phyloP scores from a whole-genome alignment of 2,888 invertebrate species.

The Acleris cristana region DNA sequence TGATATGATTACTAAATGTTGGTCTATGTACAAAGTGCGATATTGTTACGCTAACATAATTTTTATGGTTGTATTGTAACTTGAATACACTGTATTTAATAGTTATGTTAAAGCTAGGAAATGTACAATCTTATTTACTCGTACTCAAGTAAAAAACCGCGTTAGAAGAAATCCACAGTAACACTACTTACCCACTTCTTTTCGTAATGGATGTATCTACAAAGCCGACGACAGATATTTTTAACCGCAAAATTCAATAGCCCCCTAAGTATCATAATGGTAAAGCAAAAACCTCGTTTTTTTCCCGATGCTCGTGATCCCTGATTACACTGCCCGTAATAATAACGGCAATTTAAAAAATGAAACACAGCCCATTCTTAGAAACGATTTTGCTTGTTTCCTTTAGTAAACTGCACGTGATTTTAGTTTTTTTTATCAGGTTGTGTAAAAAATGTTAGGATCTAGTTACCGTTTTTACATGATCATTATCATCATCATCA shows the following conservation, averaged over 20 bases:
- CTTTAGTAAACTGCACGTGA: slow-evolving; percentile 54
- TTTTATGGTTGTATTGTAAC: too few relatives aligned
- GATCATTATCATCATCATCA: neutral
- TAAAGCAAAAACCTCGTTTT: slow-evolving; percentile 48
- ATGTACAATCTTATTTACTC: too few relatives aligned
- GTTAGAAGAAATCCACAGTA: too few relatives aligned
- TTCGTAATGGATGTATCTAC: neutral
- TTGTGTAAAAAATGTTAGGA: slow-evolving; percentile 3
- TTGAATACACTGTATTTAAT: too few relatives aligned
- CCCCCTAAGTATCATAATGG: slow-evolving; percentile 37
- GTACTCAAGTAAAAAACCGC: too few relatives aligned
- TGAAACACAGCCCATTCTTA: slow-evolving; percentile 58
- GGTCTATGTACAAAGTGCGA: too few relatives aligned
- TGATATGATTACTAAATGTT: too few relatives aligned
- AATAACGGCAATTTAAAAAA: slow-evolving; percentile 70
- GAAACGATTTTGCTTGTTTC: slow-evolving; percentile 61
- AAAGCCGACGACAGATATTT: neutral
- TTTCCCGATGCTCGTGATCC: slow-evolving; percentile 50
- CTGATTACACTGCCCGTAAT: slow-evolving; percentile 56
- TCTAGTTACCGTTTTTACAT: slow-evolving; percentile 6
- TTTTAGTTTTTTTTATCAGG: slow-evolving; percentile 43
- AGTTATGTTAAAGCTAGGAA: too few relatives aligned
- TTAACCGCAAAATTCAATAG: slow-evolving; percentile 17
- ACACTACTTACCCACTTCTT: neutral
- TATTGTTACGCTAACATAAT: too few relatives aligned